Conservation (phyloP, 2,888 invertebrate species). For the Drosophila setosimentum region DNA sequence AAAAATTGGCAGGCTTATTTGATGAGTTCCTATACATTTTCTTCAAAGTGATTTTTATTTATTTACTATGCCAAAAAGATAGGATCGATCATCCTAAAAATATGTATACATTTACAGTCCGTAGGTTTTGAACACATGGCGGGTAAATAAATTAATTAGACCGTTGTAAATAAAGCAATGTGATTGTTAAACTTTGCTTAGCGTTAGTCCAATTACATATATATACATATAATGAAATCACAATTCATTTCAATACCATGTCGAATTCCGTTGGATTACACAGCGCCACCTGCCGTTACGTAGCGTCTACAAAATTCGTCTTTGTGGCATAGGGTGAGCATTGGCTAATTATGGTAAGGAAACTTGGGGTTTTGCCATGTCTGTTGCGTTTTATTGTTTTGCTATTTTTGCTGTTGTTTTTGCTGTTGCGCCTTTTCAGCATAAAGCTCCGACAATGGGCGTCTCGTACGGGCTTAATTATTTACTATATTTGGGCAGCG, state of each 20-base stretch:
- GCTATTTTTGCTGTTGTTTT: constrained; percentile 13
- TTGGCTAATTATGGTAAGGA: constrained; percentile 32
- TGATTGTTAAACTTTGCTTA: neutral
- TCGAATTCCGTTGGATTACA: neutral
- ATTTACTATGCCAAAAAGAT: neutral
- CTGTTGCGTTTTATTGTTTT: constrained; percentile 47
- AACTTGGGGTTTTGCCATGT: constrained; percentile 46
- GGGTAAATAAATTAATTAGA: neutral
- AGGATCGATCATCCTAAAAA: neutral
- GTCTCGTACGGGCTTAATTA: constrained; percentile 50
- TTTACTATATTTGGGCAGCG: constrained; percentile 69
- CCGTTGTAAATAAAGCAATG: neutral
- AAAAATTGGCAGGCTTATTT: neutral
- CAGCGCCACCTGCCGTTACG: constrained; percentile 21
- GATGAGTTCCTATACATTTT: neutral
- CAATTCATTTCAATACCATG: neutral
- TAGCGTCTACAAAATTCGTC: constrained; percentile 21
- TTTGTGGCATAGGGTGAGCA: neutral
- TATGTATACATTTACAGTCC: neutral
- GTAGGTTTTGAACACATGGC: neutral
- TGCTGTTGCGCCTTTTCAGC: constrained; percentile 22
- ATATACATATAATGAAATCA: neutral
- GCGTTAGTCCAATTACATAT: neutral
- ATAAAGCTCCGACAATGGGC: constrained; percentile 36
- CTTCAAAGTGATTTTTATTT: neutral